A percentile compares a stretch with the other conserved stretches of the same genome.
These are phyloP conservation scores for Prionace glauca DNA, from an alignment of 2,797 vertebrate species.

Conservation along the genomic window DNA sequence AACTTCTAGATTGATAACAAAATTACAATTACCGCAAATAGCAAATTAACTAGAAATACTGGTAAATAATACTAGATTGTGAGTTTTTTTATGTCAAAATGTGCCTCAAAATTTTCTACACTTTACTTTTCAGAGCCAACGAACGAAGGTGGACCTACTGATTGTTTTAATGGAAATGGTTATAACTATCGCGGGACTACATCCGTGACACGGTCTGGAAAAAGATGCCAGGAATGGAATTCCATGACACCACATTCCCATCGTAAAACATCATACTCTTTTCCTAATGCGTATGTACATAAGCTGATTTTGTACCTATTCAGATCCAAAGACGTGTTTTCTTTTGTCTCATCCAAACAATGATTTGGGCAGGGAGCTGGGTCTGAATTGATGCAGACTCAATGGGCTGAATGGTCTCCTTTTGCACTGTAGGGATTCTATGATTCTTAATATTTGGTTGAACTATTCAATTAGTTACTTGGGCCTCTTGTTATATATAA, in stretches of 20 bases:
- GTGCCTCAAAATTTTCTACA: constrained; percentile 44
- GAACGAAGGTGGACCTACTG: constrained; percentile 48
- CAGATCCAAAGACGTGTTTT: neutral
- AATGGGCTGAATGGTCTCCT: too few relatives aligned
- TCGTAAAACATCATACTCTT: constrained; percentile 59
- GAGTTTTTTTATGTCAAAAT: constrained; percentile 43
- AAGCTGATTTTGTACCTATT: neutral
- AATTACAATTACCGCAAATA: neutral
- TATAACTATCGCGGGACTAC: constrained; percentile 72
- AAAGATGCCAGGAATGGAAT: constrained; percentile 82
- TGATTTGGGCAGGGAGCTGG: too few relatives aligned
- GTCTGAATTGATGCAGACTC: neutral
- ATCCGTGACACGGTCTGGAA: constrained; percentile 79
- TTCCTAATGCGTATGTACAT: constrained; percentile 68
- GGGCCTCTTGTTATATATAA: neutral
- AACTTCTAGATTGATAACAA: neutral
- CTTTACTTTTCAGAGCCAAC: neutral
- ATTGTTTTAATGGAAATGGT: constrained; percentile 75
- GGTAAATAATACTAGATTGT: neutral
- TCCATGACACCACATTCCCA: constrained; percentile 76
- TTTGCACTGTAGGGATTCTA: too few relatives aligned
- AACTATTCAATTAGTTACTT: neutral
- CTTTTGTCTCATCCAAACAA: neutral
- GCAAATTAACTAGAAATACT: neutral
- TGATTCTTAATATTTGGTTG: neutral